Evolutionary conservation across 1,140 invertebrate genomes (phyloP).

Genomic region (Bombus pascuorum): DNA sequence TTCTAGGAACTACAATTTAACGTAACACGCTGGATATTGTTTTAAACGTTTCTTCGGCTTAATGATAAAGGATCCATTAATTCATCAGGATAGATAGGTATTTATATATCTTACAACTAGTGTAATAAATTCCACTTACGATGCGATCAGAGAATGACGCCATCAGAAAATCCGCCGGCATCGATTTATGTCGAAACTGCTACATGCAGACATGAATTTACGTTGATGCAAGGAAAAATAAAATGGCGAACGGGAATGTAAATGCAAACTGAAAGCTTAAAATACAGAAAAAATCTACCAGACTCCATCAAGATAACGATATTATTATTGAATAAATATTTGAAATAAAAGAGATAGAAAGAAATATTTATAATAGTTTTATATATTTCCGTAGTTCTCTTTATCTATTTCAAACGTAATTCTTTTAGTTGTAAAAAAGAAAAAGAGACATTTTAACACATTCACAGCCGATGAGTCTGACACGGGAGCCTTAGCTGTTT

Average conservation of each 20-base stretch:
- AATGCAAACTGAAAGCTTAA: background rate
- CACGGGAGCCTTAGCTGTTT: no score
- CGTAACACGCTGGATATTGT: background rate
- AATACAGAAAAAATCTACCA: background rate
- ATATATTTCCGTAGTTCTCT: no score
- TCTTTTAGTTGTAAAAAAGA: background rate
- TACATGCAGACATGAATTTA: constrained; percentile 38
- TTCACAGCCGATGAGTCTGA: no score
- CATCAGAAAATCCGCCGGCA: constrained; percentile 29
- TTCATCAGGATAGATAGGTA: background rate
- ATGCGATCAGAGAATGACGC: background rate
- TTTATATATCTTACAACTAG: constrained; percentile 2
- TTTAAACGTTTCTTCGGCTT: background rate
- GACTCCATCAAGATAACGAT: background rate
- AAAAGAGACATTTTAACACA: no score
- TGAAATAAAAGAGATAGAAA: no score
- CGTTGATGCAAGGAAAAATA: constrained; percentile 4
- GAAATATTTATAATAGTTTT: no score
- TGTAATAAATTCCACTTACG: background rate
- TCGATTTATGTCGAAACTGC: constrained; percentile 34
- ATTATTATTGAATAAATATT: no score
- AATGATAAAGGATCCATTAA: background rate
- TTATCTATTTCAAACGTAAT: no score
- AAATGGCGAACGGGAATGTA: background rate
- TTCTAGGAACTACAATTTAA: background rate